Conservation (phyloP, 1,140 invertebrate species). For the Neocloeon triangulifer region DNA sequence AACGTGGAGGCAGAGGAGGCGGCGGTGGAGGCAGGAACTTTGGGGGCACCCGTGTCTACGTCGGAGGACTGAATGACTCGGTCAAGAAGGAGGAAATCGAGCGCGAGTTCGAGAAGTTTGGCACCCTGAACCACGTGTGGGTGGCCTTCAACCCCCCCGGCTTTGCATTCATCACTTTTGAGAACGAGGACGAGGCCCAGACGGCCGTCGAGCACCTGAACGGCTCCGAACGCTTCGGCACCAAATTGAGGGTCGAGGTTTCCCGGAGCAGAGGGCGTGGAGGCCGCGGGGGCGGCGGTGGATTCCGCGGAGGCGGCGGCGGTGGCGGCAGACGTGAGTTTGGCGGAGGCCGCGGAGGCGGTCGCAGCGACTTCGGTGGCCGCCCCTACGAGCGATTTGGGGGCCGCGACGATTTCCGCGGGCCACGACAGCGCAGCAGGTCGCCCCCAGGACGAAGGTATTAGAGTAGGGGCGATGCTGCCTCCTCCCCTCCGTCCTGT, state of each 20-base stretch:
- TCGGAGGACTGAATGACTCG: constrained; percentile 56
- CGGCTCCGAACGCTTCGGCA: constrained; percentile 58
- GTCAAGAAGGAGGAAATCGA: constrained; percentile 77
- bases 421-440: too few relatives aligned
- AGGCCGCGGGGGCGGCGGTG: constrained; percentile 23
- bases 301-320: constrained; percentile 9
- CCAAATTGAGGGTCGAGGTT: constrained; percentile 60
- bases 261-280: constrained; percentile 42
- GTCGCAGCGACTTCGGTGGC: constrained; percentile 22
- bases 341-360: constrained; percentile 17
- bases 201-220: constrained; percentile 80
- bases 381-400: constrained; percentile 22
- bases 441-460: too few relatives aligned
- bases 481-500: too few relatives aligned
- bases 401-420: constrained; percentile 17
- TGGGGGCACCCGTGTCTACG: constrained; percentile 54
- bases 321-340: constrained; percentile 14
- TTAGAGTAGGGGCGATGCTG: too few relatives aligned
- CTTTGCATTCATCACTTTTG: constrained; percentile 98
- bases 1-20: too few relatives aligned
- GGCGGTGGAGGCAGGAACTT: constrained; percentile 9
- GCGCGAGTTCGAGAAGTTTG: constrained; percentile 67
- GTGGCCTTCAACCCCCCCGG: constrained; percentile 85
- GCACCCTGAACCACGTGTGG: constrained; percentile 85
- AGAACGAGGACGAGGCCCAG: constrained; percentile 82